Base-by-base conservation (phyloP, 2,888 invertebrate species). In the Plagiodera versicolora region DNA sequence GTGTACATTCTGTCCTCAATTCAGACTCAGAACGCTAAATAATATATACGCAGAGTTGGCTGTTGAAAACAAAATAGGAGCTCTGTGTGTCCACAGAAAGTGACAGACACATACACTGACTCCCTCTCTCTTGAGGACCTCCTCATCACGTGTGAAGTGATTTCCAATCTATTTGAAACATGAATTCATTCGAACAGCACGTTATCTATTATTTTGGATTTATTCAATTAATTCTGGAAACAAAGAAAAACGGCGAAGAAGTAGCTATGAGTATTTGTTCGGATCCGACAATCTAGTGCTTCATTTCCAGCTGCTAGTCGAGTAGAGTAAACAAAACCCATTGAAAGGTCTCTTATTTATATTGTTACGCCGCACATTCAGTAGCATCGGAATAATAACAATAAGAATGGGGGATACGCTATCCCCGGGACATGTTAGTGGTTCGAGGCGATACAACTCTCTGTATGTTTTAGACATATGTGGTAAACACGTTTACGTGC, bases 381-480 rank as follows among this genome's bases (percentile, higher is more conserved):
- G 24, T 2, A 20, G n/a, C 64, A 61, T 30, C 18, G 47, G 35
- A n/a, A n/a, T n/a, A 2, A 65, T 65, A 67, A 67, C 65, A 69
- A 67, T 68, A 63, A 66, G 65, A 61, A 64, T 58, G 61, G 66
- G 65, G 67, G 65, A 57, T 60, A 48, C 53, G 51, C 54, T 58
- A 47, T 51, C 45, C 56, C 47, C 56, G 52, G 57, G 58, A 39
- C 35, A 51, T 46, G 56, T 35, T 17, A 54, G 17, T 48, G 56
- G 53, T 58, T 49, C 46, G 11, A 45, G 32, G 39, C 16, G 14
- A 35, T 39, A 32, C 44, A 50, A 35, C 51, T 60, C 51, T 48
- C 46, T 69, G 72, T 72, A 72, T 72, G 69, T 70, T 73, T 73
- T 67, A 69, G 74, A 74, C 76, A 75, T 76, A 75, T 75, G 76